Base-by-base conservation (phyloP, 2,888 invertebrate genomes). In the Falcaria lacertinaria region DNA sequence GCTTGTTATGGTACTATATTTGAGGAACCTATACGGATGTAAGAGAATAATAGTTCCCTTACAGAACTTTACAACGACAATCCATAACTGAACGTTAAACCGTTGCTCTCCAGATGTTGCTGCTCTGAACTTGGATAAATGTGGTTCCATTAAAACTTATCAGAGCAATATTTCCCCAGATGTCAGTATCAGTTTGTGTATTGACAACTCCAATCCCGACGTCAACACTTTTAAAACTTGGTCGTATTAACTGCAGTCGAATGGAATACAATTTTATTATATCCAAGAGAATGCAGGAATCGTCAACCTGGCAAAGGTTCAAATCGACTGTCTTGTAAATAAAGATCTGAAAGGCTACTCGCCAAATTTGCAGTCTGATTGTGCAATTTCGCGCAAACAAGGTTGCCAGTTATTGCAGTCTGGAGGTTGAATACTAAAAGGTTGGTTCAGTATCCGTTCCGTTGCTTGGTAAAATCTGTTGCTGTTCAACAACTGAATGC, bases 251-350 rank as follows among this genome's bases (percentile, higher is more conserved):
- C 22, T 6, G 1, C 5, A 22, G 22, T 28, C 11, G 11, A 28
- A 28, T 11, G 11, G 11, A 28, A 7, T 7, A 28, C 8, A 11
- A 28, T 11, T 28, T 11, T 28, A 28, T 28, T 28, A 11, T 7
- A n/a, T n/a, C n/a, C n/a, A n/a, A 11, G 3, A 28, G 11, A 28
- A 11, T 11, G 1, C 28, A 28, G 28, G 28, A 11, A 28, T 28
- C 11, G 28, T 59, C 60, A 57, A 60, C 60, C 65, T 78, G 78
- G 78, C 77, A 69, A 48, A 54, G 64, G 48, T 64, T 79, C 79
- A 80, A 79, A 72, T 69, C 57, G 63, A 55, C 57, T 54, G 53
- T 50, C 59, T 64, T 60, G 65, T 67, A 72, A 73, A 78, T 76
- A 69, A 66, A n/a, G 70, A 64, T 45, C 43, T 41, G 39, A 45